Evolutionary conservation across 2,888 invertebrate genomes (phyloP).

Genomic region (Eurytoma adleriae): DNA sequence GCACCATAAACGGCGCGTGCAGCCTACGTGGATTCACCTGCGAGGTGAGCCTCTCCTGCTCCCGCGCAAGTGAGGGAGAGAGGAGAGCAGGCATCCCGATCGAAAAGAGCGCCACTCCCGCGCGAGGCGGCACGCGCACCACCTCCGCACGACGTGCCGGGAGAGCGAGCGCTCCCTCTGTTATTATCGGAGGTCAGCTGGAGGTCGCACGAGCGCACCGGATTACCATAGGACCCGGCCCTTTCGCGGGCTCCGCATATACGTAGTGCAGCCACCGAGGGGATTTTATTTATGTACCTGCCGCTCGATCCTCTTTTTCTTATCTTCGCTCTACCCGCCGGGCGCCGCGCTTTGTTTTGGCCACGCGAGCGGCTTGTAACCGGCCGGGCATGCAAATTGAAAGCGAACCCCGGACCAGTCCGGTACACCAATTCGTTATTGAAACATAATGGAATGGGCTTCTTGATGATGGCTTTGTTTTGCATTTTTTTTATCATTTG

Average conservation of each 20-base stretch:
- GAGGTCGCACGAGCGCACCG: conserved; percentile 65
- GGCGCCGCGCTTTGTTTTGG: too few species aligned
- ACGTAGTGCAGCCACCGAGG: neutral
- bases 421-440: too few species aligned
- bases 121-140: neutral
- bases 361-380: too few species aligned
- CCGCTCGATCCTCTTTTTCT: neutral
- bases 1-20: conserved; percentile 4
- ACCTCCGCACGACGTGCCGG: conserved; percentile 38
- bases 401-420: too few species aligned
- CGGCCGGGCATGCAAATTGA: too few species aligned
- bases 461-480: too few species aligned
- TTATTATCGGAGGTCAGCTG: conserved; percentile 74
- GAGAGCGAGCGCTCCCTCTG: conserved; percentile 54
- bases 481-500: too few species aligned
- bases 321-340: too few species aligned
- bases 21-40: conserved; percentile 21
- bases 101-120: conserved; percentile 19
- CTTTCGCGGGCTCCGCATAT: conserved; percentile 35
- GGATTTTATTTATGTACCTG: neutral
- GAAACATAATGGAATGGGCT: too few species aligned
- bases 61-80: conserved; percentile 14
- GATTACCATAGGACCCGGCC: conserved; percentile 68
- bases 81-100: neutral
- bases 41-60: conserved; percentile 7